Conservation (phyloP, 2,797 vertebrate genomes). For the Cryptoprocta ferox region DNA sequence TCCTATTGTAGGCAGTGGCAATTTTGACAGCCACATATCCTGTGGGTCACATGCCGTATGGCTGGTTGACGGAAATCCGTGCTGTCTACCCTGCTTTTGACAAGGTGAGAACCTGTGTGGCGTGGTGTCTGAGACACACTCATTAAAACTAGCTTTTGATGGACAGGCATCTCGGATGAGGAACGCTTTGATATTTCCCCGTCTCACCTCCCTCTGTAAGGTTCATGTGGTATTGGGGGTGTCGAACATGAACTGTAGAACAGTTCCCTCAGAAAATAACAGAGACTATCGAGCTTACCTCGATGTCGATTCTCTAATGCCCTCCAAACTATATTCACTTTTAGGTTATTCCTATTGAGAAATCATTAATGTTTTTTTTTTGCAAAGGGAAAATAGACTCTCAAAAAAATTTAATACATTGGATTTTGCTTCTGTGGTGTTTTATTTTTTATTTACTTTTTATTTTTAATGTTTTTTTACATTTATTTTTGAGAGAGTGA, state of each 20-base stretch:
- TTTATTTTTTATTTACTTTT: not conserved
- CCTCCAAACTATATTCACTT: not conserved
- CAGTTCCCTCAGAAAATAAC: not conserved
- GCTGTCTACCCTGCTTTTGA: slow-evolving; percentile 99
- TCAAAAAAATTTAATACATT: not conserved
- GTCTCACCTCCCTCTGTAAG: not conserved
- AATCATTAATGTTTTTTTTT: not conserved
- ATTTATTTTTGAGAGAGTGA: too few species aligned
- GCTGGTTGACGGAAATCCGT: slow-evolving; percentile 98
- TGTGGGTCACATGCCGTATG: slow-evolving; percentile 99
- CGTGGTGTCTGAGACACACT: not conserved
- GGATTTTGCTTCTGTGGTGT: not conserved
- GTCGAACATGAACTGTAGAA: not conserved
- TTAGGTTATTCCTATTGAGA: not conserved
- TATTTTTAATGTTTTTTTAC: too few species aligned
- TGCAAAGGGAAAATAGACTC: not conserved
- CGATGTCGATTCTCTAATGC: not conserved
- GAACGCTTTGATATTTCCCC: accelerated
- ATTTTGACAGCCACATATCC: slow-evolving; percentile 98
- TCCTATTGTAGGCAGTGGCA: slow-evolving; percentile 92
- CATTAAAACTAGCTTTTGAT: not conserved
- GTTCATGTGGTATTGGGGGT: not conserved
- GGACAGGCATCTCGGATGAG: not conserved
- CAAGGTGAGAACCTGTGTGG: slow-evolving; percentile 89
- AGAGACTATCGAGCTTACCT: not conserved